Percentiles rank a stretch among this genome's conserved stretches.
phyloP scores from a whole-genome alignment of 2,113 vertebrate species.

The Limanda limanda region DNA sequence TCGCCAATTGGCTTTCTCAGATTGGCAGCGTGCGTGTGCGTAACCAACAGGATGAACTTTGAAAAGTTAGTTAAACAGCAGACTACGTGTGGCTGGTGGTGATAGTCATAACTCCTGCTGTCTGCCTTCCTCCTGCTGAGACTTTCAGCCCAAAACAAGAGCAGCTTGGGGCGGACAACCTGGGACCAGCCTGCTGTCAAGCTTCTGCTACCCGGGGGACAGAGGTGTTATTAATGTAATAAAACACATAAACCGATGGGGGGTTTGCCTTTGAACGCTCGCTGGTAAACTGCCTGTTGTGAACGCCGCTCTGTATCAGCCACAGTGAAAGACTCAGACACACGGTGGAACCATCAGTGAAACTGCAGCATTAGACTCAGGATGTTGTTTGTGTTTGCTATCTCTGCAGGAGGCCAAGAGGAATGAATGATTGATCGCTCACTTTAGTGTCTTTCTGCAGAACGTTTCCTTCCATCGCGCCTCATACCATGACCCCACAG shows the following conservation, averaged over 20 bases:
- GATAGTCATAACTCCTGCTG: slow-evolving; percentile 59
- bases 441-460: slow-evolving; percentile 34
- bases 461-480: slow-evolving; percentile 16
- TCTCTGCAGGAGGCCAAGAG: slow-evolving; percentile 11
- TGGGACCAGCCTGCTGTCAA: slow-evolving; percentile 63
- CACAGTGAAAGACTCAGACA: slow-evolving; percentile 10
- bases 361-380: slow-evolving; percentile 12
- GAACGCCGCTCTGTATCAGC: slow-evolving; percentile 23
- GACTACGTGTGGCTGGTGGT: slow-evolving; percentile 32
- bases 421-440: slow-evolving; percentile 59
- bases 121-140: slow-evolving; percentile 58
- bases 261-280: slow-evolving; percentile 52
- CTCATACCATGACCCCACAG: slow-evolving; percentile 35
- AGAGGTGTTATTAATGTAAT: slow-evolving; percentile 78
- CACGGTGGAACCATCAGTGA: slow-evolving; percentile 38
- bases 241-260: slow-evolving; percentile 66
- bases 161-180: slow-evolving; percentile 60
- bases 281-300: slow-evolving; percentile 54
- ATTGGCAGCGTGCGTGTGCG: no score
- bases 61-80: slow-evolving; percentile 9
- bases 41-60: neutral
- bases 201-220: slow-evolving; percentile 64
- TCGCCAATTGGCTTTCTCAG: neutral
- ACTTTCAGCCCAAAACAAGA: slow-evolving; percentile 55
- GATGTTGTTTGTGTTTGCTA: slow-evolving; percentile 32